Conservation (phyloP, 2,888 invertebrate genomes). For the Sarcophaga caerulescens region DNA sequence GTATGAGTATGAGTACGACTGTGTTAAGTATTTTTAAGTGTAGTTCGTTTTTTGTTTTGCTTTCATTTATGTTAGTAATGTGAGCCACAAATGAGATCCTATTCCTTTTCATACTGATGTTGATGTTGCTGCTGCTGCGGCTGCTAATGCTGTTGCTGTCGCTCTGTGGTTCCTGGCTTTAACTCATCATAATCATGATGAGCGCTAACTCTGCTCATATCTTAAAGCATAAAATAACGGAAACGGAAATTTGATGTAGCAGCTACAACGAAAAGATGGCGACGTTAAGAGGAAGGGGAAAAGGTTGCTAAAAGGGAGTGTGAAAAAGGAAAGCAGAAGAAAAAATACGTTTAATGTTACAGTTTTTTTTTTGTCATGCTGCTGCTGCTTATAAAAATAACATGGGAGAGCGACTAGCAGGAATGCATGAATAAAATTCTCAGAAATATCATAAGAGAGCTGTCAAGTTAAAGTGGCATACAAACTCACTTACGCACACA, state of each 20-base stretch:
- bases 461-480: constrained; percentile 49
- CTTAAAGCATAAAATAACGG: constrained; percentile 64
- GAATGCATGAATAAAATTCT: not conserved
- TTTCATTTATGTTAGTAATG: constrained; percentile 17
- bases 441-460: constrained; percentile 3
- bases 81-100: constrained; percentile 46
- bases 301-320: not conserved
- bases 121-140: not conserved
- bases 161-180: not conserved
- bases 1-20: not conserved
- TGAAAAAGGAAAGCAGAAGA: too few relatives aligned
- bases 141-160: constrained; percentile 34
- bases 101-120: not conserved
- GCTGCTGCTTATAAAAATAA: not conserved
- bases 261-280: constrained; percentile 52
- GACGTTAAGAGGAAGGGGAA: not conserved
- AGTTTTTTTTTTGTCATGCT: not conserved
- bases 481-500: not conserved
- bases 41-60: not conserved
- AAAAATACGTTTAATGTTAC: constrained; percentile 41
- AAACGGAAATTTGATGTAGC: constrained; percentile 67
- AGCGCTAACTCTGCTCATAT: constrained; percentile 31
- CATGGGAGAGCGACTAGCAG: too few relatives aligned
- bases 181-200: constrained; percentile 43
- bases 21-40: constrained; percentile 9